Evolutionary conservation across 2,797 vertebrate genomes (phyloP), one percentile per base, ranked within the genome.

Genomic region (Amniataba percoides): DNA sequence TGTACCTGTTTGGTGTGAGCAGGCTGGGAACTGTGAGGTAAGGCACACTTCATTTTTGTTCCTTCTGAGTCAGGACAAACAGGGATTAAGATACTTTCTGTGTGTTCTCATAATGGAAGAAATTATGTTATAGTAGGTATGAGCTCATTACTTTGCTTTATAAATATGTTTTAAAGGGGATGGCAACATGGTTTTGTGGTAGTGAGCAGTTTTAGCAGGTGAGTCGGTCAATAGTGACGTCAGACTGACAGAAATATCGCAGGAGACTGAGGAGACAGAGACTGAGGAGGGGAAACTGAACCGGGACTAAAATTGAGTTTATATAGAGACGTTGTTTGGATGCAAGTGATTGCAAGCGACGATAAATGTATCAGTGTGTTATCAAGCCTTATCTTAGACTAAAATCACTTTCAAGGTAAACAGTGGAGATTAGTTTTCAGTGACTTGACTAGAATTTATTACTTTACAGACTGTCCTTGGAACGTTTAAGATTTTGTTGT

Each of bases 1-100:
- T 51, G 14, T 78, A 87, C 72, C 83, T 87, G 89, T 80, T 80
- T 55, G 48, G 58, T 40, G 43, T 31, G 66, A 89, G 61, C 77
- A 82, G 77, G 66, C 77, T 59, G 71, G 73, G 39, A 87, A 59
- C 70, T 52, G 27, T 75, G 86, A 90, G 93, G 94, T 94, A 92
- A 88, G 92, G 71, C 21, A 72, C 40, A 56, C 66, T 77, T 59
- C 0, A 58, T 36, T 74, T 84, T 49, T 71, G 10, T 15, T 76
- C 13, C 19, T 65, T 65, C 0, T 4, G 56, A 74, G 3, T 70
- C 21, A 69, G 4, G 48, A 25, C 15, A 12, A 70, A 19, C 13
- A 36, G 7, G 21, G 5, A 6, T 59, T 64, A 61, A 48, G 14
- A 23, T 2, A 9, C 16, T 18, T 48, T 77, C 27, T 67, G n/a